Base-by-base conservation (phyloP, 1,140 invertebrate genomes). In the Tenebrio molitor region DNA sequence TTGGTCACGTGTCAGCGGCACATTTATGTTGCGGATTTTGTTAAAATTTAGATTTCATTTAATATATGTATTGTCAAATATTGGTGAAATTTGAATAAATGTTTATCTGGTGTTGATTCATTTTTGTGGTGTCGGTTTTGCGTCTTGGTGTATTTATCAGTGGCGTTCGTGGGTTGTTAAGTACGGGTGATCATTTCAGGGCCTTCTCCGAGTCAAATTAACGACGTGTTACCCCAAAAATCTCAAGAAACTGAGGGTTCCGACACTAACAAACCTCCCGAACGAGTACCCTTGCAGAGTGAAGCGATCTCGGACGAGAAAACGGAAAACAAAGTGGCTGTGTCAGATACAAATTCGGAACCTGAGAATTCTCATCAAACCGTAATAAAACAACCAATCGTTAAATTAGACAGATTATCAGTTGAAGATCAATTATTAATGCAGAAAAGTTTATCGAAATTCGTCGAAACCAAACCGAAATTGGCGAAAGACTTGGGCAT, bases 401-500 rank as follows among this genome's bases (percentile, higher is more conserved):
- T 82, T 29, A 78, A 74, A 75, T 78, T 76, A 80, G 77, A 74
- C 69, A 81, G 77, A 78, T 83, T 81, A 77, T 83, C 81, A 66
- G 80, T 78, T 74, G 83, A 89, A 58, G 89, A 91, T 79, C 87
- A 89, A 70, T 83, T 84, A 33, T 79, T 89, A 15, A 90, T 91
- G 87, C 87, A 90, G 71, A 86, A 87, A 75, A 90, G 87, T 81
- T 77, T 90, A 72, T 85, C 84, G 65, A 86, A 88, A 67, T 90
- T 88, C 78, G 85, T 85, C 39, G 86, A 90, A 79, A 89, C 87
- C 75, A 87, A 86, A 75, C 88, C 88, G 33, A 83, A 84, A 78
- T 80, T 87, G 62, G 88, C 89, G 14, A 87, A 85, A 73, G 88
- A 88, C 77, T 83, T 89, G 77, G 87, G 87, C 5, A 81, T 83